A percentile compares a stretch with the other conserved stretches of the same genome.
These are phyloP conservation scores for Phthorimaea operculella DNA, from an alignment of 1,140 invertebrate species.

Conservation along the genomic window DNA sequence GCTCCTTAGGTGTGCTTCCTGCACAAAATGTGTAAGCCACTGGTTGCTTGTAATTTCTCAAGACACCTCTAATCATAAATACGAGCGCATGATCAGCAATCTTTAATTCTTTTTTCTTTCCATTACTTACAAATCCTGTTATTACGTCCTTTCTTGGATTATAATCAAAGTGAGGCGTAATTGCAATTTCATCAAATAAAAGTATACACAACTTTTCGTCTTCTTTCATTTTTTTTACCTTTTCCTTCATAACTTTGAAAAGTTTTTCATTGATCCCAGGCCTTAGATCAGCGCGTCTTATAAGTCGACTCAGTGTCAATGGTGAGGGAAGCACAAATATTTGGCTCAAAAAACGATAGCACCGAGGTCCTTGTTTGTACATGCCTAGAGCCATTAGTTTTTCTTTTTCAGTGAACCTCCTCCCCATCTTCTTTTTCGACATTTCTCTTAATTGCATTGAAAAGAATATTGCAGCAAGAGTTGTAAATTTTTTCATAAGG, in stretches of 20 bases:
- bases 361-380: constrained; percentile 12
- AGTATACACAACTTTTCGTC: too few species aligned
- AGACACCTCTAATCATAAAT: too few species aligned
- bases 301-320: constrained; percentile 11
- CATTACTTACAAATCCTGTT: constrained; percentile 26
- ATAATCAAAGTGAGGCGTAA: constrained; percentile 21
- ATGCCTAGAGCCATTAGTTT: constrained; percentile 14
- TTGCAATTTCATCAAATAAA: too few species aligned
- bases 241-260: too few species aligned
- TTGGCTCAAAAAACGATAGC: constrained; percentile 16
- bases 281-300: constrained; percentile 10
- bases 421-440: constrained; percentile 10
- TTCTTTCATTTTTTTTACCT: too few species aligned
- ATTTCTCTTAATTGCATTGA: constrained; percentile 8
- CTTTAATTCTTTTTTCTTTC: too few species aligned
- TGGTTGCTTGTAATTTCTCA: too few species aligned
- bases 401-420: constrained; percentile 11
- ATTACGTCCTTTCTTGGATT: constrained; percentile 27
- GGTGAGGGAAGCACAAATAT: constrained; percentile 15
- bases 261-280: constrained; percentile 19
- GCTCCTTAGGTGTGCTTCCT: too few species aligned
- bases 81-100: too few species aligned
- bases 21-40: too few species aligned
- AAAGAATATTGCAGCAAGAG: too few species aligned
- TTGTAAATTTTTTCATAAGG: too few species aligned